phyloP scores from a whole-genome alignment of 2,797 vertebrate genomes.

The Coracias cyanogaster region DNA sequence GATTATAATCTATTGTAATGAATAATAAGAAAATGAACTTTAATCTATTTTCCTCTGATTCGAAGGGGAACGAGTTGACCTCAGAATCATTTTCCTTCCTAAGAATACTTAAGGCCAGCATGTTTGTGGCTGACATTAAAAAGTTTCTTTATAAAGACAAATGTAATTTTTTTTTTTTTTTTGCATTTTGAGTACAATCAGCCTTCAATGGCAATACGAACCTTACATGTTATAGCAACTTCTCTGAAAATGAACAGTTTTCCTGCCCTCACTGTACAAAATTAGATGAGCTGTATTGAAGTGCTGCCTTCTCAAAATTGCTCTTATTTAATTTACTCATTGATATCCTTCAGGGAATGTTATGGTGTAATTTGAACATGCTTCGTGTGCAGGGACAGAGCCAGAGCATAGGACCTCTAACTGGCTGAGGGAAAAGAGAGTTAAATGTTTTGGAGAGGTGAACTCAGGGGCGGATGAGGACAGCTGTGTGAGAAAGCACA shows the following conservation, averaged over 20 bases:
- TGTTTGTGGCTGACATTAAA: neutral
- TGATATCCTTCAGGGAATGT: neutral
- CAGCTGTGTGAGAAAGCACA: neutral
- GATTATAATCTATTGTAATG: constrained; percentile 16
- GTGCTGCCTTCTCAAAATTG: neutral
- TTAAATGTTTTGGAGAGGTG: neutral
- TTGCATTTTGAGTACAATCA: neutral
- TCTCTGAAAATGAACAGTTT: neutral
- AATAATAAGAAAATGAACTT: neutral
- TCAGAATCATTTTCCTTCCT: neutral
- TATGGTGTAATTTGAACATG: neutral
- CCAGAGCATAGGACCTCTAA: neutral
- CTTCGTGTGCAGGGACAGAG: neutral
- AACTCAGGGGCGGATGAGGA: neutral
- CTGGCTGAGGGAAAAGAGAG: neutral
- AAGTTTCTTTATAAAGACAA: neutral
- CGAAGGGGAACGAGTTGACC: neutral
- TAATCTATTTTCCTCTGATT: neutral
- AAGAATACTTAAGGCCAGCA: neutral
- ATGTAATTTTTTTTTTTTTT: neutral
- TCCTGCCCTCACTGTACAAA: neutral
- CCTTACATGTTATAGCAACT: neutral
- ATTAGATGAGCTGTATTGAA: neutral
- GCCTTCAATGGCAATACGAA: neutral
- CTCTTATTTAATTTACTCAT: neutral